These are phyloP conservation scores for Tautogolabrus adspersus DNA, from an alignment of 2,113 vertebrate species.

Conservation along the genomic window DNA sequence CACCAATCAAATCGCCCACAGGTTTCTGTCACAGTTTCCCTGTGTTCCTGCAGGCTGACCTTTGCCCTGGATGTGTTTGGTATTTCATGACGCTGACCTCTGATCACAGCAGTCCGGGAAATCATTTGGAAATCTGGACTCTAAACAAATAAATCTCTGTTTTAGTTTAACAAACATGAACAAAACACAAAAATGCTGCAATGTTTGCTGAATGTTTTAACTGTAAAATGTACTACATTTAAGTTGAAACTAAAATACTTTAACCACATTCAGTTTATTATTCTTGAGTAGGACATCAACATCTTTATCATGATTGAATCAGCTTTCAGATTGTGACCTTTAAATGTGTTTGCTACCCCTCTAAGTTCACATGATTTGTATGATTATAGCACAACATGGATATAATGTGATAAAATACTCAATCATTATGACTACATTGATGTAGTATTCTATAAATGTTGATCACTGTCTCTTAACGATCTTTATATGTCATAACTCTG, in stretches of 20 bases:
- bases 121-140: slow-evolving; percentile 54
- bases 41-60: not conserved
- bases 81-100: slow-evolving; percentile 42
- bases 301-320: too few species aligned
- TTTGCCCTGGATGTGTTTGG: slow-evolving; percentile 42
- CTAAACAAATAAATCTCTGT: slow-evolving; percentile 14
- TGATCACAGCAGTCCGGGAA: slow-evolving; percentile 32
- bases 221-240: not conserved
- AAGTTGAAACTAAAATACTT: not conserved
- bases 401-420: not conserved
- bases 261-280: too few species aligned
- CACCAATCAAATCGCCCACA: too few species aligned
- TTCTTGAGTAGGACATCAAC: too few species aligned
- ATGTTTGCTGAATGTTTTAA: not conserved
- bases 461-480: too few species aligned
- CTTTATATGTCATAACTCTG: not conserved
- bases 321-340: too few species aligned
- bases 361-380: not conserved
- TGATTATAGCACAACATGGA: not conserved
- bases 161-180: not conserved
- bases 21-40: not conserved
- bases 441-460: not conserved
- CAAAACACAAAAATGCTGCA: not conserved
- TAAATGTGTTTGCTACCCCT: not conserved
- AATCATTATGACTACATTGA: not conserved